phyloP scores from a whole-genome alignment of 2,888 invertebrate genomes.

The Lepas anatifera region DNA sequence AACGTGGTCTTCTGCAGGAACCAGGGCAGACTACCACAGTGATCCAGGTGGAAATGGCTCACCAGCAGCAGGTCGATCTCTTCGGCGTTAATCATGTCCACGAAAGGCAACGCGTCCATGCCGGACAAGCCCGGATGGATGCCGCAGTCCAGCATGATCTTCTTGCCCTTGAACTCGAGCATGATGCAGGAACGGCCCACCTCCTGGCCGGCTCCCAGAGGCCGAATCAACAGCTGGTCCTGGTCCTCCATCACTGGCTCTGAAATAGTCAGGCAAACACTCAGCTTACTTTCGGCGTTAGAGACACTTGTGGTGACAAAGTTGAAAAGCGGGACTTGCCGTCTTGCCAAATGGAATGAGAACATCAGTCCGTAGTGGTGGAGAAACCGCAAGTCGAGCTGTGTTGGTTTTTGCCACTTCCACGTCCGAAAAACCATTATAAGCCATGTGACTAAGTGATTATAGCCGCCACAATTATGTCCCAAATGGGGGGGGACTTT shows the following conservation, averaged over 20 bases:
- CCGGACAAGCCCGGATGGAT: slow-evolving; percentile 96
- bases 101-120: slow-evolving; percentile 94
- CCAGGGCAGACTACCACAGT: slow-evolving; percentile 96
- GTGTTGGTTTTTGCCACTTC: too few relatives aligned
- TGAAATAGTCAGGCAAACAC: too few relatives aligned
- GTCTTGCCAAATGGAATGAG: background rate
- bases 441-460: too few relatives aligned
- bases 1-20: slow-evolving; percentile 94
- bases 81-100: slow-evolving; percentile 94
- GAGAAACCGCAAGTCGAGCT: too few relatives aligned
- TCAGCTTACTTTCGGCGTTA: too few relatives aligned
- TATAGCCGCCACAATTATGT: too few relatives aligned
- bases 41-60: slow-evolving; percentile 98
- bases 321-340: slow-evolving; percentile 34
- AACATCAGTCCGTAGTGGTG: too few relatives aligned
- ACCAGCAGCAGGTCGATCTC: slow-evolving; percentile 89
- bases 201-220: slow-evolving; percentile 93
- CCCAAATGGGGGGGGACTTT: too few relatives aligned
- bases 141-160: slow-evolving; percentile 97
- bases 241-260: slow-evolving; percentile 86
- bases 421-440: too few relatives aligned
- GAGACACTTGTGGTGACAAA: too few relatives aligned
- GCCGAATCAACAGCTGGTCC: slow-evolving; percentile 78
- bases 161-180: slow-evolving; percentile 97
- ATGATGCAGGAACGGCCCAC: slow-evolving; percentile 97